Base-by-base conservation (phyloP, 2,113 vertebrate species). In the Piprites chloris region DNA sequence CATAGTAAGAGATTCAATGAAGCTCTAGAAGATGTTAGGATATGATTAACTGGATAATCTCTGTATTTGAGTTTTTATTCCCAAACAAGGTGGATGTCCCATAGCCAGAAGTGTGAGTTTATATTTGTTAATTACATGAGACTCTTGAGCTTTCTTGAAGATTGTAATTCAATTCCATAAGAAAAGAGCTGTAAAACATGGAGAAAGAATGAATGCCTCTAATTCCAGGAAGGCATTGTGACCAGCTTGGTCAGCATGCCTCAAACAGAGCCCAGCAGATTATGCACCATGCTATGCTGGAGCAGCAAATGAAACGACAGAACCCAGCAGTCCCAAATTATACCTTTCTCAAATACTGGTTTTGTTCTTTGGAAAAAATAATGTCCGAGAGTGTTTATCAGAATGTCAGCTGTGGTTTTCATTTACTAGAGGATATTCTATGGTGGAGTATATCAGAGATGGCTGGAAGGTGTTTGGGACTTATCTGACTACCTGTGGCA, bases 101-200 rank as follows among this genome's bases (percentile, higher is more conserved):
- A 59, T 41, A 85, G 85, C 37, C 72, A 96, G 58, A 97, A 94
- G 55, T 94, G 75, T 94, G 93, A 95, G 85, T 94, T 78, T 79
- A 67, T 94, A 95, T 97, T 97, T 96, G 91, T 91, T 96, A 96
- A 97, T 94, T 88, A 79, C 80, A 95, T 95, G 90, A 93, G 90
- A 87, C 88, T 95, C 76, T 86, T 91, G 73, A 94, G 90, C 52
- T 69, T 97, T 93, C 90, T 77, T 85, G 84, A 62, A 93, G 89
- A 83, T 87, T 89, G 41, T 91, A 96, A 98, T 97, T 96, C 94
- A 97, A 73, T 97, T 93, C 78, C 22, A 12, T 84, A 91, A 88
- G 71, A 80, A 87, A 92, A 53, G 24, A 94, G 56, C 56, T 92
- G 96, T 76, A 95, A 96, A 93, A 94, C 2, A 11, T 91, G 75